A percentile compares a stretch with the other conserved stretches of the same genome.
These are phyloP conservation scores for Troides oblongomaculatus DNA, from an alignment of 2,888 invertebrate species.

Conservation along the genomic window DNA sequence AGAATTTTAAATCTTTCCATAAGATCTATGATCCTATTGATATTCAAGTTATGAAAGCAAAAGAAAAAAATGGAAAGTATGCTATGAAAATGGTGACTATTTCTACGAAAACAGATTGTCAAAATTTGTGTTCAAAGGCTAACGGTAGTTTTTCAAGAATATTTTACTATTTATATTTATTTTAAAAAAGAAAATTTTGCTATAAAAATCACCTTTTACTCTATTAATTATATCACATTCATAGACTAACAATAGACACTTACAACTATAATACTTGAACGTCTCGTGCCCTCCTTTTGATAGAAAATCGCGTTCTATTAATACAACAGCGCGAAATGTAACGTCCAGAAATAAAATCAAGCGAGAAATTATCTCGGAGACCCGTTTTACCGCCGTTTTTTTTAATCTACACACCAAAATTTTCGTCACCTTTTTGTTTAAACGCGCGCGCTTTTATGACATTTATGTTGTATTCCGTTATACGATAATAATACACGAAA, in stretches of 20 bases:
- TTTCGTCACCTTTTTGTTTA: constrained; percentile 45
- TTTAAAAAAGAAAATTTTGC: neutral
- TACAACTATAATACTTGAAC: constrained; percentile 3
- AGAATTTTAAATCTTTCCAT: no score
- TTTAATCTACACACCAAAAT: constrained; percentile 40
- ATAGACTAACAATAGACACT: neutral
- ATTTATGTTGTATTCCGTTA: neutral
- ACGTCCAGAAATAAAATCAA: constrained; percentile 63
- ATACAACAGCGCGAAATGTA: constrained; percentile 62
- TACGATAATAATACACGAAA: neutral
- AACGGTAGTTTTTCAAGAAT: neutral
- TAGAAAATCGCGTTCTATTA: constrained; percentile 40
- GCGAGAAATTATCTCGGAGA: constrained; percentile 45
- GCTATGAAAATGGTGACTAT: no score
- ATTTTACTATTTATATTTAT: neutral
- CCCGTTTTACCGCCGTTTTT: constrained; percentile 41
- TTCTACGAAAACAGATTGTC: no score
- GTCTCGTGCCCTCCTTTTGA: constrained; percentile 47
- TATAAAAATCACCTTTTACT: no score
- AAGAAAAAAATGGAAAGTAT: no score
- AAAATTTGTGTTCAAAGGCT: neutral
- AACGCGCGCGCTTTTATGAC: constrained; percentile 39
- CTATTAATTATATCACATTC: neutral
- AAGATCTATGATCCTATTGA: no score
- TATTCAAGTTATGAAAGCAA: no score